Evolutionary conservation across 2,797 vertebrate species (phyloP).

Genomic region (Todus mexicanus): DNA sequence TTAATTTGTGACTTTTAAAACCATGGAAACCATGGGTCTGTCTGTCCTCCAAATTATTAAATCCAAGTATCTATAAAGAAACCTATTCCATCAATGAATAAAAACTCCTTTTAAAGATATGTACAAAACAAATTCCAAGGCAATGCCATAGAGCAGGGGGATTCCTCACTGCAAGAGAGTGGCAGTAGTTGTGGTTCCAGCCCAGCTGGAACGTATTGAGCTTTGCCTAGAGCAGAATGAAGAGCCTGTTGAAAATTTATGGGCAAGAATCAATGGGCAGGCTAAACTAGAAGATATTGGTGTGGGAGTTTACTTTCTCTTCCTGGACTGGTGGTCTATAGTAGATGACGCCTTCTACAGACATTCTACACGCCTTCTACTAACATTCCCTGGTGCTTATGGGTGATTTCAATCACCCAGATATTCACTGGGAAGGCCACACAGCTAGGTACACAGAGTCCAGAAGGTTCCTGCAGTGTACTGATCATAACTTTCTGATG

Average conservation of each 20-base stretch:
- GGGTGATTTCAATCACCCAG: neutral
- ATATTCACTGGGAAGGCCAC: neutral
- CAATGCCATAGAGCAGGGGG: neutral
- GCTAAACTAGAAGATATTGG: no score
- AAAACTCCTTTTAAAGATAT: neutral
- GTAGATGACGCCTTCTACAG: neutral
- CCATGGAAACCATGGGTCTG: neutral
- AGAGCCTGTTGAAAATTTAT: no score
- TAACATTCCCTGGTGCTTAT: neutral
- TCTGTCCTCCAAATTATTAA: neutral
- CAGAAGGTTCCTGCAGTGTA: no score
- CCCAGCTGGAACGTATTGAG: no score
- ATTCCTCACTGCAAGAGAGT: neutral
- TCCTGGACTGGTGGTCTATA: no score
- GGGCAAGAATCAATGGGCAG: no score
- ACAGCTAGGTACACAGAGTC: neutral
- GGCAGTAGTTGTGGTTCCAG: neutral
- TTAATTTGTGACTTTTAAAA: neutral
- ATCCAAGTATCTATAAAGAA: neutral
- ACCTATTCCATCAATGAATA: neutral
- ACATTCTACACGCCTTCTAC: neutral
- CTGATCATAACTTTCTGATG: neutral
- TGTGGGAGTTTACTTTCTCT: no score
- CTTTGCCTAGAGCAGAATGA: no score
- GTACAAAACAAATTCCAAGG: neutral